Percentiles rank a stretch among this genome's conserved stretches.
These are phyloP conservation scores for Rhorus exstirpatorius DNA, from an alignment of 2,888 invertebrate genomes.

Conservation along the genomic window DNA sequence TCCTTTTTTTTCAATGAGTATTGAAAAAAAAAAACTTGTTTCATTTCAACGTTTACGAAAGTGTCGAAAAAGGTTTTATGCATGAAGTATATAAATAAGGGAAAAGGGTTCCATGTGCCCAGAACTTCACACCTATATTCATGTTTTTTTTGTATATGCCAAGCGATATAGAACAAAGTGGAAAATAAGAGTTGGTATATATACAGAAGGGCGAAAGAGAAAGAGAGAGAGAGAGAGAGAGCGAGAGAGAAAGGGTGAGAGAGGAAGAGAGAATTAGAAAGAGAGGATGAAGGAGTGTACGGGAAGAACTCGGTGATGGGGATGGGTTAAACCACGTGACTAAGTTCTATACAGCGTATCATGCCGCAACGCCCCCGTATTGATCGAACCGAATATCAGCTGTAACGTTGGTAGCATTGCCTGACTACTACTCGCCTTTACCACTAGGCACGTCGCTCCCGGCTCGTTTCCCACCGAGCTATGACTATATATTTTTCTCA, in stretches of 20 bases:
- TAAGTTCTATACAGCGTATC: constrained; percentile 77
- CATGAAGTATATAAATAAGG: not conserved
- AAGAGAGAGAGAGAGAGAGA: constrained; percentile 25
- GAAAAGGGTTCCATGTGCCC: not conserved
- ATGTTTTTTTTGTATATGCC: constrained; percentile 16
- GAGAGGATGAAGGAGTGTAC: constrained; percentile 68
- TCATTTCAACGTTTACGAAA: not conserved
- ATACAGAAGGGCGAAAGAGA: constrained; percentile 8
- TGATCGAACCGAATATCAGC: constrained; percentile 82
- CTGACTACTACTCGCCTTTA: constrained; percentile 67
- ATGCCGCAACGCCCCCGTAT: constrained; percentile 84
- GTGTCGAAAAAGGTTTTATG: not conserved
- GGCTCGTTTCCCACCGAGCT: constrained; percentile 35
- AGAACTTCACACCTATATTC: not conserved
- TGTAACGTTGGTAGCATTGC: constrained; percentile 79
- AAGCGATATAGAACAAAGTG: constrained; percentile 22
- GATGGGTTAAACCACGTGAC: constrained; percentile 80
- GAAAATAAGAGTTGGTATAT: constrained; percentile 31
- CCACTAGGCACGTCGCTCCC: constrained; percentile 65
- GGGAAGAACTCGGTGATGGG: constrained; percentile 69
- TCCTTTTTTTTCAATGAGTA: too few species aligned
- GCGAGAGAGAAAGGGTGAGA: constrained; percentile 55
- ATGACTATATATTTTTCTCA: constrained; percentile 23
- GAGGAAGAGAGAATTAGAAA: constrained; percentile 9
- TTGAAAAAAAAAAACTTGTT: not conserved